These are phyloP conservation scores for Pararge aegeria DNA, from an alignment of 1,140 invertebrate species.

Conservation along the genomic window DNA sequence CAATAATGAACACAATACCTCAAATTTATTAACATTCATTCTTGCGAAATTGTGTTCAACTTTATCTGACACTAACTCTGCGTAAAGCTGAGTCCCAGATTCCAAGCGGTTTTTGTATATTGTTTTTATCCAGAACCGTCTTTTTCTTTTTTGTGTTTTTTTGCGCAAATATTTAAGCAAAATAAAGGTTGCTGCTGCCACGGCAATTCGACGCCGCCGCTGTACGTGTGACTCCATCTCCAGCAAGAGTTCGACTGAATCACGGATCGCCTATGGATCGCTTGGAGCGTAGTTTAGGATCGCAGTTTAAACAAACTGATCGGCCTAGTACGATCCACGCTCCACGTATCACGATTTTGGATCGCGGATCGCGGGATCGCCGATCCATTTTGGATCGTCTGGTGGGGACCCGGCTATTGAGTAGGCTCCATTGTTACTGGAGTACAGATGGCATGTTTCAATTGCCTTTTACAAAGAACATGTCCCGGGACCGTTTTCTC, in stretches of 20 bases:
- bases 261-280: too few relatives aligned
- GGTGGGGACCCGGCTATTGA: too few relatives aligned
- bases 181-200: constrained; percentile 25
- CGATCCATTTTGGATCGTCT: too few relatives aligned
- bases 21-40: constrained; percentile 19
- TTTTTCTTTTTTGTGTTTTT: constrained; percentile 26
- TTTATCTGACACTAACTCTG: constrained; percentile 13
- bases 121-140: constrained; percentile 17
- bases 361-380: too few relatives aligned
- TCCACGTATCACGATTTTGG: too few relatives aligned
- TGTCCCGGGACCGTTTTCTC: neutral
- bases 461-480: neutral
- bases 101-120: constrained; percentile 12
- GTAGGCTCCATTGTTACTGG: neutral
- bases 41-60: constrained; percentile 7
- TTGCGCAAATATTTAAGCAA: constrained; percentile 23
- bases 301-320: too few relatives aligned
- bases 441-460: neutral
- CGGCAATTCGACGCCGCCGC: constrained; percentile 15
- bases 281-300: too few relatives aligned
- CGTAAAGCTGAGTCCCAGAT: constrained; percentile 15
- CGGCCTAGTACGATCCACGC: too few relatives aligned
- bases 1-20: constrained; percentile 21
- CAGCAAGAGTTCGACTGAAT: too few relatives aligned
- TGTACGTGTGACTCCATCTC: too few relatives aligned